phyloP scores from a whole-genome alignment of 2,888 invertebrate species.

The Lithosia quadra region DNA sequence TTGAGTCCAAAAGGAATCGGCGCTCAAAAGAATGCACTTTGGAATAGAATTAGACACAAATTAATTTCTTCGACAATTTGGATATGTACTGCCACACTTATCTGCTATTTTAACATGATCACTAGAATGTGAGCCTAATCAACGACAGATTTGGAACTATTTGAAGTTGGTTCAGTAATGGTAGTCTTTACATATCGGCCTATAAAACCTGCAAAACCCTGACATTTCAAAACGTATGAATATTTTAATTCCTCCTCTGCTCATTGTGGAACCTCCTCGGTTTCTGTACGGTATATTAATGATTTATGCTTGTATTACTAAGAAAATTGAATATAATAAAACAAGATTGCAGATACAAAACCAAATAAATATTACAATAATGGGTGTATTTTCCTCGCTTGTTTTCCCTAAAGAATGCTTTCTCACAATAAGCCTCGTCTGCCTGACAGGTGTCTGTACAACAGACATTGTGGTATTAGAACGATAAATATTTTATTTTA shows the following conservation, averaged over 20 bases:
- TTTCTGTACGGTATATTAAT: background rate
- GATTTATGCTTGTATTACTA: background rate
- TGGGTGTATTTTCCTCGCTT: conserved; percentile 28
- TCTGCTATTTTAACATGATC: background rate
- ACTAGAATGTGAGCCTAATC: background rate
- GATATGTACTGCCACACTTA: background rate
- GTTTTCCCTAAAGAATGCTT: conserved; percentile 34
- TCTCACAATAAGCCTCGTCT: conserved; percentile 29
- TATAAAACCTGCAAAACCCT: background rate
- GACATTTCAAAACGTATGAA: background rate
- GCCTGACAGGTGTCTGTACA: conserved; percentile 41
- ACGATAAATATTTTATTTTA: conserved; percentile 38
- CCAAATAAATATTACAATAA: conserved; percentile 27
- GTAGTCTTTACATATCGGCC: background rate
- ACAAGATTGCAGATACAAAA: conserved; percentile 28
- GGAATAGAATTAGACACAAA: no score
- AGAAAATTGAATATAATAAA: conserved; percentile 28
- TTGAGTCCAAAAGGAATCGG: no score
- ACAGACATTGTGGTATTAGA: conserved; percentile 25
- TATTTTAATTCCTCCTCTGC: background rate
- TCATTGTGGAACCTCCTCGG: background rate
- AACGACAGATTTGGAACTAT: background rate
- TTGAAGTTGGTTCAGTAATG: background rate
- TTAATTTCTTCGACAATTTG: background rate
- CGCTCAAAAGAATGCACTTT: no score